Base-by-base conservation (phyloP, 2,888 invertebrate genomes). In the Teleogryllus oceanicus region DNA sequence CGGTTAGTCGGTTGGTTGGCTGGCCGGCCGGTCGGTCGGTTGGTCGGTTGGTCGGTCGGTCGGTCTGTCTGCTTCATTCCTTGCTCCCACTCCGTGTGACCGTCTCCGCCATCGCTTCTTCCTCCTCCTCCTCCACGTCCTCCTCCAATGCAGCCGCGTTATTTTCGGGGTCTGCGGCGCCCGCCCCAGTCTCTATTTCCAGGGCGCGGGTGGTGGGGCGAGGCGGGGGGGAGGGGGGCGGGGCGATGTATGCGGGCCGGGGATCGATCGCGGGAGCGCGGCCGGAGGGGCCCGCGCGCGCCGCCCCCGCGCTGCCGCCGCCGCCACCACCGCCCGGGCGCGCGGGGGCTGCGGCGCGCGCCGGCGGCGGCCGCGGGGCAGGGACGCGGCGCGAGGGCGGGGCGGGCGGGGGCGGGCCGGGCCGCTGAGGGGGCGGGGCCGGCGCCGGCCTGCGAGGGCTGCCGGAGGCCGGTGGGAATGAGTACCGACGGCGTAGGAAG, bases 211-310 rank as follows among this genome's bases (percentile, higher is more conserved):
- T 12, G 62, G 62, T 18, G 37, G 37, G 37, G 37, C 37, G 37
- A 8, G 37, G 37, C 37, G 37, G 37, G 1, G 37, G 0, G 37
- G 37, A 8, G 8, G 37, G 37, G n/a, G 62, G 62, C n/a, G 13
- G 62, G 62, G n/a, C 62, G 62, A 62, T 62, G 62, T 62, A 62
- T 62, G 62, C n/a, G n/a, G 37, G 16, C n/a, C n/a, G 62, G 62
- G 62, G 62, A 62, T 62, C 62, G 62, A 62, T 62, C 62, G 62
- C 13, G 62, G 62, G 62, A 62, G 62, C 13, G 62, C 13, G n/a
- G 62, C 62, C n/a, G 16, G 16, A n/a, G 16, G 16, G 16, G n/a
- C n/a, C 62, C 62, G 13, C n/a, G 16, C 62, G n/a, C 62, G 13
- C 16, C 16, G 16, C 62, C 13, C n/a, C 62, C 62, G 16, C 62